These are phyloP conservation scores for Camelus bactrianus DNA, from an alignment of 2,113 vertebrate species.

Conservation along the genomic window DNA sequence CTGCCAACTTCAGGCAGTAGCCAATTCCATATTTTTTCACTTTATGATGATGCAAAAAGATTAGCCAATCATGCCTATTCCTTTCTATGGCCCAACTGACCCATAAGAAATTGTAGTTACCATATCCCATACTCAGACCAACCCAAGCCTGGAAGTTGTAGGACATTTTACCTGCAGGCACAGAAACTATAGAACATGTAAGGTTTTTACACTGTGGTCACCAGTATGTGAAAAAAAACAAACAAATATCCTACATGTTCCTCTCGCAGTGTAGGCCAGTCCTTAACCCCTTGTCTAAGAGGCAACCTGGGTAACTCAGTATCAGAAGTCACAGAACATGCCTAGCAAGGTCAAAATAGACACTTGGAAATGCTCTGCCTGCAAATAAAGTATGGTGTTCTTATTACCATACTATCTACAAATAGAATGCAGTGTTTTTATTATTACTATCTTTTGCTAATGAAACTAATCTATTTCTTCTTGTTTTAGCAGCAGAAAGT, in stretches of 20 bases:
- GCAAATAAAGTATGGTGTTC: not conserved
- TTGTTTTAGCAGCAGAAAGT: constrained; percentile 24
- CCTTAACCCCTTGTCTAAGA: not conserved
- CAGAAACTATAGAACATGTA: not conserved
- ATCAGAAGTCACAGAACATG: not conserved
- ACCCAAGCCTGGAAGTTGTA: not conserved
- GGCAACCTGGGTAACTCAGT: not conserved
- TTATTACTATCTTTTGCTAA: not conserved
- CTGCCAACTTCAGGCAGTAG: not conserved
- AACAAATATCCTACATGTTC: not conserved
- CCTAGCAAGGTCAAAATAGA: not conserved
- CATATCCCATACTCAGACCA: not conserved
- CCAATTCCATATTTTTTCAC: not conserved
- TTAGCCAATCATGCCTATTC: not conserved
- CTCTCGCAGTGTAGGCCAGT: not conserved
- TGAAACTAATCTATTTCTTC: constrained; percentile 36
- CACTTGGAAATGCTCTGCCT: not conserved
- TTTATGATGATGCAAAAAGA: not conserved
- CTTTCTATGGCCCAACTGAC: not conserved
- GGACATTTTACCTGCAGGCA: not conserved
- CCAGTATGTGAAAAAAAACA: not conserved
- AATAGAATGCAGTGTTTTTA: not conserved
- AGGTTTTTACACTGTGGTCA: not conserved
- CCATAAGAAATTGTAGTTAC: not conserved
- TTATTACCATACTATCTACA: not conserved